These are phyloP conservation scores for Ostrea denselamellosa DNA, from an alignment of 1,140 invertebrate genomes.

Conservation along the genomic window DNA sequence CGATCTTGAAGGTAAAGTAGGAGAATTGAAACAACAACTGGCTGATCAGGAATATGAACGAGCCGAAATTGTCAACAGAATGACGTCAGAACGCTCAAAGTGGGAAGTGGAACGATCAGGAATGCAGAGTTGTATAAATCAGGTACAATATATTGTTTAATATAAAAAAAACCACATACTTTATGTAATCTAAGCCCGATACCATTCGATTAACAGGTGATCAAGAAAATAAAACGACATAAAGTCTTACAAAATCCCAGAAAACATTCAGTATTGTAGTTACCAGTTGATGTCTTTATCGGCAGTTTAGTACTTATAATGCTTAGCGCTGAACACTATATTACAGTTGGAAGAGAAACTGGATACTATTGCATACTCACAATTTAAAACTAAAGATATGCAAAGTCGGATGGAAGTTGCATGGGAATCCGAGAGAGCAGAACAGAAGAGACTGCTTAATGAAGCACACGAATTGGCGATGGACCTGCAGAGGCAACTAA, in stretches of 20 bases:
- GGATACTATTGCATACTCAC: slow-evolving; percentile 73
- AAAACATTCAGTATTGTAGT: no score
- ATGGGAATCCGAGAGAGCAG: slow-evolving; percentile 96
- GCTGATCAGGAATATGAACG: slow-evolving; percentile 92
- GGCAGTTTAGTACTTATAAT: not conserved
- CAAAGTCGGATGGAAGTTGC: slow-evolving; percentile 94
- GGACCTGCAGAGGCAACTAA: slow-evolving; percentile 83
- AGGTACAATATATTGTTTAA: slow-evolving; percentile 81
- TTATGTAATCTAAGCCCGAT: no score
- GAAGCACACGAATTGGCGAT: slow-evolving; percentile 94
- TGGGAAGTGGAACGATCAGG: slow-evolving; percentile 93
- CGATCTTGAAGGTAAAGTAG: slow-evolving; percentile 81
- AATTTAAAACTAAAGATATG: slow-evolving; percentile 89
- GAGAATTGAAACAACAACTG: slow-evolving; percentile 88
- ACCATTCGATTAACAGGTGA: no score
- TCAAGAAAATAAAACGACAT: no score
- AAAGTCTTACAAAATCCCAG: no score
- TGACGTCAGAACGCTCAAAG: slow-evolving; percentile 91
- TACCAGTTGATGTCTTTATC: no score
- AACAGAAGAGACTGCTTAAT: slow-evolving; percentile 92
- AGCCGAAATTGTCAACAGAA: slow-evolving; percentile 92
- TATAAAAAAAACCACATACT: no score
- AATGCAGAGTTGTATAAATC: slow-evolving; percentile 93
- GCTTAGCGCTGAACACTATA: not conserved
- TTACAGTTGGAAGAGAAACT: slow-evolving; percentile 81